Conservation (phyloP, 2,888 invertebrate species). For the Hoplodrina blanda region DNA sequence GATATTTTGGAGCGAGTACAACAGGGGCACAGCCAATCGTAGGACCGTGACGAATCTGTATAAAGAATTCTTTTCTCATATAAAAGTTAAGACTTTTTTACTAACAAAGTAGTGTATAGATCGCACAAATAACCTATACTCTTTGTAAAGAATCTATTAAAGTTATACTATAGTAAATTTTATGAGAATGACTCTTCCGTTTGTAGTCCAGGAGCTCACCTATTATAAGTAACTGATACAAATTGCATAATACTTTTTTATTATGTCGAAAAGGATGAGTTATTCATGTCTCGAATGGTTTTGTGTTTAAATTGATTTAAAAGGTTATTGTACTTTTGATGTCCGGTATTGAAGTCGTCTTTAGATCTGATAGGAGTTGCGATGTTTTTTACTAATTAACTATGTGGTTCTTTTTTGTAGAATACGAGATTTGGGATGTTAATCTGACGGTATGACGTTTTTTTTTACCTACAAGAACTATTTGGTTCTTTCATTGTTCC, state of each 20-base stretch:
- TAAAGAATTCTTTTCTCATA: constrained; percentile 76
- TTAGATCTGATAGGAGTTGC: constrained; percentile 43
- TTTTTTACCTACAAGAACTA: neutral
- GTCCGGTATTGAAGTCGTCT: constrained; percentile 52
- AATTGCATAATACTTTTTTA: constrained; percentile 65
- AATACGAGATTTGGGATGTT: constrained; percentile 15
- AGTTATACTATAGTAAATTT: constrained; percentile 59
- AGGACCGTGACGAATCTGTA: constrained; percentile 75
- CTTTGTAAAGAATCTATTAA: constrained; percentile 78
- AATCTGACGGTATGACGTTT: constrained; percentile 10
- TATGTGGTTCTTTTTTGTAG: constrained; percentile 22
- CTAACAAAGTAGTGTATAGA: constrained; percentile 64
- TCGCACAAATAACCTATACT: constrained; percentile 79
- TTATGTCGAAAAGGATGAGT: constrained; percentile 41
- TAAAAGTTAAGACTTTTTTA: constrained; percentile 75
- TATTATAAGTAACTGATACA: constrained; percentile 65
- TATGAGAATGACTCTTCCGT: constrained; percentile 63
- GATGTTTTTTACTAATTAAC: constrained; percentile 61
- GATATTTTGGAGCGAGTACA: constrained; percentile 65
- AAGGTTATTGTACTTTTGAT: constrained; percentile 67
- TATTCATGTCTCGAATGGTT: constrained; percentile 56
- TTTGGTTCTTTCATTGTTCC: neutral
- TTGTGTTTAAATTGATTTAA: constrained; percentile 66
- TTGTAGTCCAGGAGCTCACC: constrained; percentile 61
- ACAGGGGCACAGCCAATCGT: constrained; percentile 62